Evolutionary conservation across 2,797 vertebrate genomes (phyloP).

Genomic region (Sebastes taczanowskii): DNA sequence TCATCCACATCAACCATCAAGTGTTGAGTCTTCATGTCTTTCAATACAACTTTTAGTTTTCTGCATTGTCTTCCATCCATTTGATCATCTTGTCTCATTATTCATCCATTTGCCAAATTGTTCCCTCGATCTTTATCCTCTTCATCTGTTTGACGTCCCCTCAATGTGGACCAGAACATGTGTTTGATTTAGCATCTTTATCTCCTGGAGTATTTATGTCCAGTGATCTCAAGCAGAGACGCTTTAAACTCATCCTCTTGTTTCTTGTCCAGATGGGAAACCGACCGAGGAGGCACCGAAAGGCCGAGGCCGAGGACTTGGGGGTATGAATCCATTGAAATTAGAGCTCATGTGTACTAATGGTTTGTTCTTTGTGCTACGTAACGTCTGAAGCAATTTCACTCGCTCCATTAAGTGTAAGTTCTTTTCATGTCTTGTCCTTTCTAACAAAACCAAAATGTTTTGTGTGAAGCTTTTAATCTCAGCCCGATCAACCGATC

Average conservation of each 20-base stretch:
- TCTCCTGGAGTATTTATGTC: background rate
- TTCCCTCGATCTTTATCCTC: conserved; percentile 17
- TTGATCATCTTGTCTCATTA: background rate
- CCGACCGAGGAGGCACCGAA: conserved; percentile 89
- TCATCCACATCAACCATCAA: background rate
- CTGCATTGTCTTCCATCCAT: background rate
- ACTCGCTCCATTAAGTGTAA: background rate
- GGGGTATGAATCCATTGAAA: conserved; percentile 82
- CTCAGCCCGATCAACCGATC: background rate
- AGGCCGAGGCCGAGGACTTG: conserved; percentile 89
- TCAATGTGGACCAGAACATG: background rate
- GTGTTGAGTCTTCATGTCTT: background rate
- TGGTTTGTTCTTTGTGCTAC: background rate
- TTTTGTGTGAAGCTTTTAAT: background rate
- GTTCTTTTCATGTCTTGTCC: background rate
- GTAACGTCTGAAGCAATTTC: background rate
- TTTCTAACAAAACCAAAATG: background rate
- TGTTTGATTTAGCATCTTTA: background rate
- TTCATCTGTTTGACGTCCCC: background rate
- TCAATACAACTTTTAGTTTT: background rate
- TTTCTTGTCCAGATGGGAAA: conserved; percentile 89
- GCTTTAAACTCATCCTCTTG: conserved; percentile 27
- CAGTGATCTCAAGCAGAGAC: background rate
- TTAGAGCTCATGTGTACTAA: background rate
- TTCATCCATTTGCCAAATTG: background rate